Evolutionary conservation across 2,888 invertebrate genomes (phyloP).

Genomic region (Schizotus pectinicornis): DNA sequence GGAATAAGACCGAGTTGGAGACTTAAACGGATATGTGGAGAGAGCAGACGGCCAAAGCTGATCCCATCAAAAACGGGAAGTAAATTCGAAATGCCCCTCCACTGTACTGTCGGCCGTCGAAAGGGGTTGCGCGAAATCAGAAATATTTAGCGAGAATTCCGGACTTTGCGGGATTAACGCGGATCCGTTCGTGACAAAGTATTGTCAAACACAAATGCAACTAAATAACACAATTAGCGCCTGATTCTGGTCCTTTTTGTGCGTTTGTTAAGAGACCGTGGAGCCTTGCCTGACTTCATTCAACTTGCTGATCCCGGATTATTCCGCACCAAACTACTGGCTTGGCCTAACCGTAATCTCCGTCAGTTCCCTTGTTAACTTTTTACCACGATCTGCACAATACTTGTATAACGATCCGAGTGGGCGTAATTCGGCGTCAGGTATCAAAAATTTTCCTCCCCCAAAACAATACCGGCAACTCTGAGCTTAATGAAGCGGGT

Average conservation of each 20-base stretch:
- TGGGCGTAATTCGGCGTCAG: slow-evolving; percentile 16
- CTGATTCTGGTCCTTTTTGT: slow-evolving; percentile 19
- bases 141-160: too few relatives aligned
- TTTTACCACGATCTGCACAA: slow-evolving; percentile 18
- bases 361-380: slow-evolving; percentile 27
- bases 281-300: slow-evolving; percentile 26
- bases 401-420: background rate
- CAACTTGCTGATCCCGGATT: slow-evolving; percentile 35
- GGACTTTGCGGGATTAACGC: too few relatives aligned
- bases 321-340: slow-evolving; percentile 32
- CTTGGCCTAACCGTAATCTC: slow-evolving; percentile 30
- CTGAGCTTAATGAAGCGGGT: slow-evolving; percentile 21
- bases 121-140: too few relatives aligned
- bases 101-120: too few relatives aligned
- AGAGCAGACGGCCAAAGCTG: too few relatives aligned
- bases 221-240: slow-evolving; percentile 19
- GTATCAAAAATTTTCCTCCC: too few relatives aligned
- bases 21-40: too few relatives aligned
- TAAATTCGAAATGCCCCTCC: too few relatives aligned
- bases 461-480: background rate
- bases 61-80: too few relatives aligned
- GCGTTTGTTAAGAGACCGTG: background rate
- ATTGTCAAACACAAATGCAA: slow-evolving; percentile 15
- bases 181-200: slow-evolving; percentile 8
- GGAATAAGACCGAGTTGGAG: too few relatives aligned